A percentile compares a stretch with the other conserved stretches of the same genome.
Evolutionary conservation across 2,888 invertebrate genomes (phyloP).

Genomic region (Monoplex corrugatus): DNA sequence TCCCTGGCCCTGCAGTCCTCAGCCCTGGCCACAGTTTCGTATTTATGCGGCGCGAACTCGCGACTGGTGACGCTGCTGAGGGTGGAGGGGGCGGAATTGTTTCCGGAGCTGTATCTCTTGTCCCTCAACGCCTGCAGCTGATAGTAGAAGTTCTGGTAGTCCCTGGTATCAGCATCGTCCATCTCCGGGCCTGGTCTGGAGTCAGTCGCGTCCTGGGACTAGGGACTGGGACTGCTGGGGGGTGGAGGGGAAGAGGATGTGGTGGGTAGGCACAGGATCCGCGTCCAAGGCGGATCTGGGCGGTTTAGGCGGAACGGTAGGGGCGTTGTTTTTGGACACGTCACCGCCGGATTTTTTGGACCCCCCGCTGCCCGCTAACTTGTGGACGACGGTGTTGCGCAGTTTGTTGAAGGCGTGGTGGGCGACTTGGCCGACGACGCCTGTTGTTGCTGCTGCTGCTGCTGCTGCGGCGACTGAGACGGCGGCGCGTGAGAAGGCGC

Average conservation of each 20-base stretch:
- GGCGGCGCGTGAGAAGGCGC: slow-evolving; percentile 34
- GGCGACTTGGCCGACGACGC: slow-evolving; percentile 50
- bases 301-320: not conserved
- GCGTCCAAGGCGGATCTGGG: not conserved
- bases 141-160: slow-evolving; percentile 50
- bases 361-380: slow-evolving; percentile 61
- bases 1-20: slow-evolving; percentile 36
- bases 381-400: slow-evolving; percentile 70
- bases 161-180: not conserved
- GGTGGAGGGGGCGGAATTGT: slow-evolving; percentile 55
- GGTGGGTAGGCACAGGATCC: slow-evolving; percentile 23
- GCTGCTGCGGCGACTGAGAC: slow-evolving; percentile 41
- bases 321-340: not conserved
- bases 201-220: not conserved
- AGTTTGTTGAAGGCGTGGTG: slow-evolving; percentile 66
- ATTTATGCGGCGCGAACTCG: slow-evolving; percentile 53
- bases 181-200: not conserved
- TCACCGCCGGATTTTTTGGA: slow-evolving; percentile 53
- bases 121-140: slow-evolving; percentile 37
- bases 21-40: slow-evolving; percentile 27
- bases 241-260: slow-evolving; percentile 38
- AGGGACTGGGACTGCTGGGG: slow-evolving; percentile 12
- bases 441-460: slow-evolving; percentile 52
- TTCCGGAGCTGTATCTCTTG: slow-evolving; percentile 21
- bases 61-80: slow-evolving; percentile 56